These are phyloP conservation scores for Lycorma delicatula DNA, from an alignment of 1,140 invertebrate species.

Conservation along the genomic window DNA sequence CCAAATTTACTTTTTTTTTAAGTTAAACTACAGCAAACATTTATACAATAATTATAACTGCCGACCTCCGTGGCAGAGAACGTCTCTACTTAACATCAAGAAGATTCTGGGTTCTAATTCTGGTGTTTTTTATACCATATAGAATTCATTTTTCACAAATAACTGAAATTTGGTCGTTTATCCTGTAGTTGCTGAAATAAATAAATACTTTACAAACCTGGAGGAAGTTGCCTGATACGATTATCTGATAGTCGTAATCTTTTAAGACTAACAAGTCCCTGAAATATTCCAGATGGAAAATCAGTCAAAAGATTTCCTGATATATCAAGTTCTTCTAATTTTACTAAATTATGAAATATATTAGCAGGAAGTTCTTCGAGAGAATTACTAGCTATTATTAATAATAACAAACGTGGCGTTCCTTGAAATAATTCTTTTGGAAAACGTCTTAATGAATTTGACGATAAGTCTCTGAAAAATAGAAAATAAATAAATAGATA, in stretches of 20 bases:
- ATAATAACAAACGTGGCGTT: conserved; percentile 35
- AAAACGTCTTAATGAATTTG: conserved; percentile 55
- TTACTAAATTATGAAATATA: conserved; percentile 37
- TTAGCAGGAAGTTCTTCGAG: conserved; percentile 35
- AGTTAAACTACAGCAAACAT: no score
- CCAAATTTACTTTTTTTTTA: no score
- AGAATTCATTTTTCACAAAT: no score
- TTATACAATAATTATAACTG: no score
- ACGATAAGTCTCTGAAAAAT: conserved; percentile 54
- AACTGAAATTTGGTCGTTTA: no score
- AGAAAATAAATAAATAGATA: neutral
- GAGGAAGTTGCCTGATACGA: conserved; percentile 47
- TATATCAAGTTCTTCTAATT: conserved; percentile 45
- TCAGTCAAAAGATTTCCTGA: conserved; percentile 39
- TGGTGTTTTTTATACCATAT: conserved; percentile 35
- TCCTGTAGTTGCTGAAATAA: no score
- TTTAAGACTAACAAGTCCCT: conserved; percentile 50
- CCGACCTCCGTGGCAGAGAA: no score
- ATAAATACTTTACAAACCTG: conserved; percentile 32
- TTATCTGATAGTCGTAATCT: conserved; percentile 64
- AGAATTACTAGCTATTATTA: conserved; percentile 43
- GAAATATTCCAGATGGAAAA: conserved; percentile 47
- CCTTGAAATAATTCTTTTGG: conserved; percentile 40
- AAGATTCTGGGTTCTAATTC: no score
- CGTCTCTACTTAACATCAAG: no score